Percentiles rank a stretch among this genome's conserved stretches.
phyloP scores from a whole-genome alignment of 2,797 vertebrate species.

The Rhinoraja longicauda region DNA sequence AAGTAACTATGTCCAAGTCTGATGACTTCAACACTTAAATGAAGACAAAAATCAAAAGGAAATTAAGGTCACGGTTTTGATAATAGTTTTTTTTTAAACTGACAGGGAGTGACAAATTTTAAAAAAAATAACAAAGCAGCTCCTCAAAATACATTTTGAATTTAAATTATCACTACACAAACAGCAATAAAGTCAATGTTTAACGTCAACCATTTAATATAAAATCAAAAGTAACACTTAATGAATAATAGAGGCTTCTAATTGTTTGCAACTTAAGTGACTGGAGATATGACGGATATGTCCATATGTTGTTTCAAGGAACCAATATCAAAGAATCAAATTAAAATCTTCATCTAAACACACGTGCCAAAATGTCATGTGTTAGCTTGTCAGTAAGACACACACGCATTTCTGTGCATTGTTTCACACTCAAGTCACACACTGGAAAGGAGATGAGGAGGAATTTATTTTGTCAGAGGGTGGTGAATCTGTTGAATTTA shows the following conservation, averaged over 20 bases:
- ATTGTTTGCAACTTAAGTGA: background rate
- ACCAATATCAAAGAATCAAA: background rate
- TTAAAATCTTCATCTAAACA: background rate
- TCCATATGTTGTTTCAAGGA: background rate
- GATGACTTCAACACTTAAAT: constrained; percentile 55
- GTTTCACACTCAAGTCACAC: background rate
- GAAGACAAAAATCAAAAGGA: background rate
- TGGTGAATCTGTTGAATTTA: too few relatives aligned
- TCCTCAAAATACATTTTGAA: background rate
- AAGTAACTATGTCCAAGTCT: constrained; percentile 65
- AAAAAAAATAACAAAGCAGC: background rate
- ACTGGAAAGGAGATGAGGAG: background rate
- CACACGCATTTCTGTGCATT: background rate
- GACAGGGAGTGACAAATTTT: background rate
- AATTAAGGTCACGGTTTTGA: background rate
- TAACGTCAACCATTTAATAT: background rate
- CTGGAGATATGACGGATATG: background rate
- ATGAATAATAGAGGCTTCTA: too few relatives aligned
- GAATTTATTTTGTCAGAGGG: too few relatives aligned
- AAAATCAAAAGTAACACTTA: background rate
- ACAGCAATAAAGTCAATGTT: background rate
- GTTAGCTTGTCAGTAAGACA: background rate
- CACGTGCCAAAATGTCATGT: background rate
- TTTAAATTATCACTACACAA: background rate
- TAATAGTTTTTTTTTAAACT: background rate